These are phyloP conservation scores for Acanthosepion pharaonis DNA, from an alignment of 2,888 invertebrate species.

Conservation along the genomic window DNA sequence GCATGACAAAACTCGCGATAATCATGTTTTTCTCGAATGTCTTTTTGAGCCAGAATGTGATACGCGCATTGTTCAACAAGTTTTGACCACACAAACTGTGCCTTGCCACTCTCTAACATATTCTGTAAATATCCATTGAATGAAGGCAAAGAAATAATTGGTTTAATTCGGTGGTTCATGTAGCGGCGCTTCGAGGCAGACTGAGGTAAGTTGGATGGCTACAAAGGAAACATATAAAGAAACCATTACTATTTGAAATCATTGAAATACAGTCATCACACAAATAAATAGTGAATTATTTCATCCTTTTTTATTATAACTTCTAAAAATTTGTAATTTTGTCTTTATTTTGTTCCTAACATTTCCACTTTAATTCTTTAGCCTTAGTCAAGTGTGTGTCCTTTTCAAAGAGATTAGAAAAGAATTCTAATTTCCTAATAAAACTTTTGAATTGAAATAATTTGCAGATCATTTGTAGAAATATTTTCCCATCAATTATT, in stretches of 20 bases:
- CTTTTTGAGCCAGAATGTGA: slow-evolving; percentile 43
- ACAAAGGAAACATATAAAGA: background rate
- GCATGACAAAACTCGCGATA: slow-evolving; percentile 46
- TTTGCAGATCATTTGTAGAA: no score
- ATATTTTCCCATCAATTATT: no score
- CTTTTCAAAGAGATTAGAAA: no score
- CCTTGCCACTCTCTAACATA: slow-evolving; percentile 43
- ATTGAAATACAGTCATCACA: no score
- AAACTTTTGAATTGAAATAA: no score
- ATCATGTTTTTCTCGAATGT: slow-evolving; percentile 47
- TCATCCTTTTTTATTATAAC: no score
- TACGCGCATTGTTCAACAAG: slow-evolving; percentile 45
- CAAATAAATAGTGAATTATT: no score
- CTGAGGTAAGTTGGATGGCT: background rate
- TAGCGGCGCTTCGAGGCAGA: background rate
- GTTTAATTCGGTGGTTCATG: background rate
- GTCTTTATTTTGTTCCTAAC: no score
- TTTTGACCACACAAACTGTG: slow-evolving; percentile 47
- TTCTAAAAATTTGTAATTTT: no score
- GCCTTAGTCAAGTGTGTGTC: no score
- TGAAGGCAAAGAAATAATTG: slow-evolving; percentile 38
- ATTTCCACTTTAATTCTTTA: no score
- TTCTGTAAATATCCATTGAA: slow-evolving; percentile 44
- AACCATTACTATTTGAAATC: background rate
- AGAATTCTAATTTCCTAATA: no score